phyloP scores from a whole-genome alignment of 2,797 vertebrate genomes.

The Alca torda region DNA sequence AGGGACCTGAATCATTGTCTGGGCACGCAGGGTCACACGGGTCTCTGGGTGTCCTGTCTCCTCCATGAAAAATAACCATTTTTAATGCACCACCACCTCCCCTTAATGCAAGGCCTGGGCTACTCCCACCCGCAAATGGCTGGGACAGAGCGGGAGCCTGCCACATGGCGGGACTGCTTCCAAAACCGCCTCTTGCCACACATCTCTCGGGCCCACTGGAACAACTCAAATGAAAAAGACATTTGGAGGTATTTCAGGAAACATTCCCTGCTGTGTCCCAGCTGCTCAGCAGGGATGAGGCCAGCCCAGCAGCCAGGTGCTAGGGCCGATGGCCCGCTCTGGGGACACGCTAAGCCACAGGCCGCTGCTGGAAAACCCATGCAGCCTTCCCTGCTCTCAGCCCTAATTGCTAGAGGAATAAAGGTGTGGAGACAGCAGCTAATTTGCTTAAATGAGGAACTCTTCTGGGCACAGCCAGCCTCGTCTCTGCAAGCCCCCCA shows the following conservation, averaged over 20 bases:
- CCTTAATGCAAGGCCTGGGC: background rate
- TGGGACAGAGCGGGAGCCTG: background rate
- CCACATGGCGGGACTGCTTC: accelerated
- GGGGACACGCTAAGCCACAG: accelerated
- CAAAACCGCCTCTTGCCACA: background rate
- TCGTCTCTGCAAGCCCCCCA: accelerated
- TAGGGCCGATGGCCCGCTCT: accelerated
- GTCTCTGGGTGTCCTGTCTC: background rate
- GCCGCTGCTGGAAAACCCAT: accelerated
- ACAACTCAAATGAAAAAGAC: background rate
- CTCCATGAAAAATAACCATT: accelerated
- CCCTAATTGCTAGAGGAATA: background rate
- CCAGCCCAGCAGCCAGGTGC: accelerated
- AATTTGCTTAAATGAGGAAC: background rate
- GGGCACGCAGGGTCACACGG: accelerated
- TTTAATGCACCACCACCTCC: background rate
- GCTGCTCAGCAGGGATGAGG: accelerated
- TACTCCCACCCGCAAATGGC: accelerated
- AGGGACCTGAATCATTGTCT: background rate
- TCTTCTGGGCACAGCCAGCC: background rate
- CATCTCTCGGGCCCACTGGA: accelerated
- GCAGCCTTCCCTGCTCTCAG: background rate
- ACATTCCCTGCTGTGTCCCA: too few relatives aligned
- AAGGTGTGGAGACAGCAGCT: background rate
- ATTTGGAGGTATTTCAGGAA: background rate